A percentile compares a stretch with the other conserved stretches of the same genome.
Evolutionary conservation across 2,888 invertebrate genomes (phyloP).

Genomic region (Tuta absoluta): DNA sequence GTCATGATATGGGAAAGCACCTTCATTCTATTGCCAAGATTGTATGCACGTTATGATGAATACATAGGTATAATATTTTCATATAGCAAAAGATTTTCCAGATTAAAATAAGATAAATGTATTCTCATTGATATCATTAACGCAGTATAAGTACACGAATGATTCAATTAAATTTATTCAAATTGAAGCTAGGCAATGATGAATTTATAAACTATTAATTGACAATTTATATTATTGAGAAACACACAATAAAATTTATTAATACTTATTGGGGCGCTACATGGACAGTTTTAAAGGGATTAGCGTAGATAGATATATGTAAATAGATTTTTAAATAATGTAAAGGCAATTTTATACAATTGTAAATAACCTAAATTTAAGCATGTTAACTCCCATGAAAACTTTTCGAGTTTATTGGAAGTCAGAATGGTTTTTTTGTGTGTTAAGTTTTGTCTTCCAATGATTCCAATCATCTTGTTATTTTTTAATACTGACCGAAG

Average conservation of each 20-base stretch:
- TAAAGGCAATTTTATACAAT: constrained; percentile 67
- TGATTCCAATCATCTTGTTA: constrained; percentile 27
- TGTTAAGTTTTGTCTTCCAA: constrained; percentile 70
- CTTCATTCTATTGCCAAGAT: neutral
- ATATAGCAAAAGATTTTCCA: neutral
- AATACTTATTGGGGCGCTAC: neutral
- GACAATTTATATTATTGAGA: neutral
- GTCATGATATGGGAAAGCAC: neutral
- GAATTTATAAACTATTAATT: neutral
- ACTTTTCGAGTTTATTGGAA: constrained; percentile 43
- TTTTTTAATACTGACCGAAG: constrained; percentile 24
- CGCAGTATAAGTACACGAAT: neutral
- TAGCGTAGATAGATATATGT: constrained; percentile 66
- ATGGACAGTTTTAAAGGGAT: constrained; percentile 12
- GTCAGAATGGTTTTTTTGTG: constrained; percentile 45
- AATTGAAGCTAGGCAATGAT: constrained; percentile 7
- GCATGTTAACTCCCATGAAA: constrained; percentile 46
- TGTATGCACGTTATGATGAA: neutral
- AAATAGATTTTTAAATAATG: constrained; percentile 62
- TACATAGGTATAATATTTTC: neutral
- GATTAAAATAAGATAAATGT: neutral
- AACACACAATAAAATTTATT: neutral
- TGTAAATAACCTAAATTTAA: constrained; percentile 52
- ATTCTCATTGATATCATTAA: constrained; percentile 1
- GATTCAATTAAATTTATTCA: constrained; percentile 2